Evolutionary conservation across 2,113 vertebrate genomes (phyloP).

Genomic region (Poicephalus meyeri): DNA sequence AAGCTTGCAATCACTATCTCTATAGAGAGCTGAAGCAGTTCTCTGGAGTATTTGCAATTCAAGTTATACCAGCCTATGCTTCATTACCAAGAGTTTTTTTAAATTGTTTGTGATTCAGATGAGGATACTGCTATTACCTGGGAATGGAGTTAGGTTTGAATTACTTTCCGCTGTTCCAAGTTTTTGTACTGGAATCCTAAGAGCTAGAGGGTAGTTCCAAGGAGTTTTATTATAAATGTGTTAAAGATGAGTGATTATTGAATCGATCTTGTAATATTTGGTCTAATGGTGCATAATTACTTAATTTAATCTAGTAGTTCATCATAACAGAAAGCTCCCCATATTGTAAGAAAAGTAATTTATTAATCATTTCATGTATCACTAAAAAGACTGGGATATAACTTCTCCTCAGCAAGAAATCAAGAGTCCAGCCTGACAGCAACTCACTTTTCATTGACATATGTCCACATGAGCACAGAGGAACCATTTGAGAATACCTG

Average conservation of each 20-base stretch:
- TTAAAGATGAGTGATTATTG: constrained; percentile 44
- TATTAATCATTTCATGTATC: constrained; percentile 3
- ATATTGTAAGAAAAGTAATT: neutral
- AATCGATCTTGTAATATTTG: constrained; percentile 55
- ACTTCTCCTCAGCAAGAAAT: neutral
- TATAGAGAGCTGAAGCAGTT: constrained; percentile 19
- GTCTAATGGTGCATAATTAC: constrained; percentile 51
- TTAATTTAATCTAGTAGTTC: constrained; percentile 47
- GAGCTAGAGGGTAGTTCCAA: neutral
- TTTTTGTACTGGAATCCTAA: neutral
- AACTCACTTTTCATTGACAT: constrained; percentile 25
- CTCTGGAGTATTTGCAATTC: constrained; percentile 12
- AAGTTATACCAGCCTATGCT: neutral
- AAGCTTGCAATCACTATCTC: constrained; percentile 68
- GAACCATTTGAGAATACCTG: constrained; percentile 37
- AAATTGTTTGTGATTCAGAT: neutral
- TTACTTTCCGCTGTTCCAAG: neutral
- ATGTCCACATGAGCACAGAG: neutral
- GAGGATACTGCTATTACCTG: neutral
- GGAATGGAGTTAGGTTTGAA: constrained; percentile 1
- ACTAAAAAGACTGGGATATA: neutral
- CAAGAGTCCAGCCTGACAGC: neutral
- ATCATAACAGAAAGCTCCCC: constrained; percentile 10
- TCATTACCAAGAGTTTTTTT: constrained; percentile 15
- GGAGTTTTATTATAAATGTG: constrained; percentile 22